Evolutionary conservation across 2,888 invertebrate species (phyloP), one percentile per base, ranked within the genome.

Genomic region (Diarsia rubi): DNA sequence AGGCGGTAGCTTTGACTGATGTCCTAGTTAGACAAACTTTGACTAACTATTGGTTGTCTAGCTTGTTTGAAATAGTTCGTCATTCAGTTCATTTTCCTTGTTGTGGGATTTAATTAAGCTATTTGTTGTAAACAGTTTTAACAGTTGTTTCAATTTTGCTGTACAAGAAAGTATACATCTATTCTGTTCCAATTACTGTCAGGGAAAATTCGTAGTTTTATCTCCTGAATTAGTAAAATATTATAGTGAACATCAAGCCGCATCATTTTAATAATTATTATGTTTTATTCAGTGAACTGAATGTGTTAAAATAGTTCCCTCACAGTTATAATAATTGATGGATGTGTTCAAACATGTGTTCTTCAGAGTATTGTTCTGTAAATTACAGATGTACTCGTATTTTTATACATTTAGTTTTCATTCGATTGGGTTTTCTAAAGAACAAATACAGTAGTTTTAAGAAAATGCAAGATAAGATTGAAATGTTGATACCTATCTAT

Each of bases 1-100:
- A 16, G 59, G 19, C 59, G 19, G 19, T 59, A 31, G 14, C 4
- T 60, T 73, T 42, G 44, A 75, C 19, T 37, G 45, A n/a, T 60
- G 44, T 37, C 24, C 24, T 59, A 49, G 66, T 76, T 44, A 76
- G 1, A 24, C 2, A n/a, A 57, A 75, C 11, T 57, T 24, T 57
- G 27, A n/a, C n/a, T 52, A 57, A 57, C 6, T 14, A 24, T 31
- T 21, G 2, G 12, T 37, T 44, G 31, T 67, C 9, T n/a, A 11
- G 27, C 2, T 52, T 45, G 14, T 68, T 57, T 44, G 5, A 44
- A 57, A n/a, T 24, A 31, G 31, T 49, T 49, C 44, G 4, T 37
- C 3, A 60, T 37, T 44, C 14, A 37, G 16, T 12, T 2, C n/a
- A 45, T 44, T 24, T 27, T n/a, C 11, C 4, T 4, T 14, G 14